Percentiles rank a stretch among this genome's conserved stretches.
Conservation (phyloP, 2,888 invertebrate species). For the Apodemia zela region DNA sequence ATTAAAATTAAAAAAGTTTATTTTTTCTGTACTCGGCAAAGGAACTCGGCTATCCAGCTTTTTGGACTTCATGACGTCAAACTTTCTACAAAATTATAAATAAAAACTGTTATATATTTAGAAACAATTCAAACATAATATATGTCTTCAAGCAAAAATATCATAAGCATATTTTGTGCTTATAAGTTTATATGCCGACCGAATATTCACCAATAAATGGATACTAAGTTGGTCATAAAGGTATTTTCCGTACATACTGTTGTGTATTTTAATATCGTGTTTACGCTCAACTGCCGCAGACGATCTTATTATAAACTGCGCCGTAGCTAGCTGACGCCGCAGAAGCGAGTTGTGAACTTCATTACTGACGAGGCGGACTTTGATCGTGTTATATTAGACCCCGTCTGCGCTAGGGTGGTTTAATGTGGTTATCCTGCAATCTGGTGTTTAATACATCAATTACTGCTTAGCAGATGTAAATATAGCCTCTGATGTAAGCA, state of each 20-base stretch:
- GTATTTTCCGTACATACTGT: slow-evolving; percentile 9
- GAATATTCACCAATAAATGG: too few relatives aligned
- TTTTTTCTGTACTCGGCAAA: too few relatives aligned
- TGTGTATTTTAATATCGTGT: background rate
- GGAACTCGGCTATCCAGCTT: too few relatives aligned
- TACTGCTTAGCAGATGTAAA: slow-evolving; percentile 1
- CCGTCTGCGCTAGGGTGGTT: slow-evolving; percentile 18
- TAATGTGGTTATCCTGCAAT: slow-evolving; percentile 19
- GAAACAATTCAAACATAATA: too few relatives aligned
- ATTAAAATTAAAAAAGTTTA: too few relatives aligned
- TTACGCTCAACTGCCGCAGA: background rate
- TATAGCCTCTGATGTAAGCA: background rate
- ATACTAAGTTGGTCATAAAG: background rate
- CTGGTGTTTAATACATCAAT: slow-evolving; percentile 10
- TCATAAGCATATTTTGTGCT: too few relatives aligned
- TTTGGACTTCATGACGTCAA: too few relatives aligned
- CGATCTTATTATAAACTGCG: background rate
- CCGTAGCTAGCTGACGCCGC: slow-evolving; percentile 7
- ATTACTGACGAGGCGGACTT: slow-evolving; percentile 19
- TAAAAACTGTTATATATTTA: too few relatives aligned
- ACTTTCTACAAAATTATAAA: too few relatives aligned
- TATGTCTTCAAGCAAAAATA: too few relatives aligned
- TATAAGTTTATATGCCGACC: too few relatives aligned
- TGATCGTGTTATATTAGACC: slow-evolving; percentile 23
- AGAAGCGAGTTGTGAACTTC: slow-evolving; percentile 21